phyloP scores from a whole-genome alignment of 2,113 vertebrate genomes.

The Macrotus californicus region DNA sequence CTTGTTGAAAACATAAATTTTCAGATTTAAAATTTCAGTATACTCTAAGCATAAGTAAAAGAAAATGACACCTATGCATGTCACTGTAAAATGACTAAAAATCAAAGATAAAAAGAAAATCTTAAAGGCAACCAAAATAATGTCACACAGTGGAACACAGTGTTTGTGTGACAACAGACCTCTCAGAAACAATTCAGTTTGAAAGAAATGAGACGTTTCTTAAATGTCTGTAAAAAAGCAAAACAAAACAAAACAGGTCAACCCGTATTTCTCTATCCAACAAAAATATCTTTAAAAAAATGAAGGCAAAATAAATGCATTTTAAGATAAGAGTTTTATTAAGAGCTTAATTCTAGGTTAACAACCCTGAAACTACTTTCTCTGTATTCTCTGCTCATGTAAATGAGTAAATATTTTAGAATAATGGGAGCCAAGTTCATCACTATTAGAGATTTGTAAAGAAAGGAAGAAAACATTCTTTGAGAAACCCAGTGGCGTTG shows the following conservation, averaged over 20 bases:
- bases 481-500: not conserved
- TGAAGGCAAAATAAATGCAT: not conserved
- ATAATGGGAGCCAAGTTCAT: not conserved
- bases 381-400: not conserved
- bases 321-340: not conserved
- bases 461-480: not conserved
- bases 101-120: not conserved
- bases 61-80: not conserved
- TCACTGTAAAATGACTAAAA: not conserved
- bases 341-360: not conserved
- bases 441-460: not conserved
- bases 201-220: not conserved
- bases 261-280: not conserved
- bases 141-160: not conserved
- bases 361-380: not conserved
- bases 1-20: not conserved
- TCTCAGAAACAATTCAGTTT: not conserved
- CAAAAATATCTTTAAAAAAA: not conserved
- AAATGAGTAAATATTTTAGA: not conserved
- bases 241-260: too few species aligned
- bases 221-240: not conserved
- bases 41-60: not conserved
- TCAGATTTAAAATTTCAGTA: not conserved
- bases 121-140: not conserved
- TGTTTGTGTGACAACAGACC: not conserved